Evolutionary conservation across 2,797 vertebrate species (phyloP).

Genomic region (Ptychadena robeensis): DNA sequence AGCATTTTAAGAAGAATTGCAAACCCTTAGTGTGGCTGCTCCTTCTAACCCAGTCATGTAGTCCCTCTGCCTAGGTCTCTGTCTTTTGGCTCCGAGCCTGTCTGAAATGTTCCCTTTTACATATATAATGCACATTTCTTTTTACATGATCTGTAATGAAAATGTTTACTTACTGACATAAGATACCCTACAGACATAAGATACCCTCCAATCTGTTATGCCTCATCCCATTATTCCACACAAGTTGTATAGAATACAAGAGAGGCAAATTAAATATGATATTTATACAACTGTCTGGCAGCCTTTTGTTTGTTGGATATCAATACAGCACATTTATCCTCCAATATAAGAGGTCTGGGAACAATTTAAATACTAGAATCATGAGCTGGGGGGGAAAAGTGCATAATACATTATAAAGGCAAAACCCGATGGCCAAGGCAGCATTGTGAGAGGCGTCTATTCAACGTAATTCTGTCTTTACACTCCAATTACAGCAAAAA

Average conservation of each 20-base stretch:
- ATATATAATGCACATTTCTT: too few relatives aligned
- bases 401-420: not conserved
- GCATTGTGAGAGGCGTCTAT: not conserved
- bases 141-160: too few relatives aligned
- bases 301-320: not conserved
- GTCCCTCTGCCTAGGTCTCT: too few relatives aligned
- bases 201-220: not conserved
- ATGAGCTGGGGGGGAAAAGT: not conserved
- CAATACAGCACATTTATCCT: not conserved
- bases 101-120: too few relatives aligned
- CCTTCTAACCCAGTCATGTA: too few relatives aligned
- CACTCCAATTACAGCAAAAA: conserved; percentile 25
- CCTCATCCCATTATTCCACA: not conserved
- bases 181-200: not conserved
- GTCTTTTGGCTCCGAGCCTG: too few relatives aligned
- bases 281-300: not conserved
- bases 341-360: not conserved
- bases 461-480: conserved; percentile 21
- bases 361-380: not conserved
- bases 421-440: not conserved
- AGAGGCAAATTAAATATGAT: not conserved
- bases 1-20: too few relatives aligned
- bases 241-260: not conserved
- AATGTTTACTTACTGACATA: not conserved
- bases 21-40: too few relatives aligned